Evolutionary conservation across 2,113 vertebrate genomes (phyloP), one percentile per base, ranked within the genome.

Genomic region (Clarias gariepinus): DNA sequence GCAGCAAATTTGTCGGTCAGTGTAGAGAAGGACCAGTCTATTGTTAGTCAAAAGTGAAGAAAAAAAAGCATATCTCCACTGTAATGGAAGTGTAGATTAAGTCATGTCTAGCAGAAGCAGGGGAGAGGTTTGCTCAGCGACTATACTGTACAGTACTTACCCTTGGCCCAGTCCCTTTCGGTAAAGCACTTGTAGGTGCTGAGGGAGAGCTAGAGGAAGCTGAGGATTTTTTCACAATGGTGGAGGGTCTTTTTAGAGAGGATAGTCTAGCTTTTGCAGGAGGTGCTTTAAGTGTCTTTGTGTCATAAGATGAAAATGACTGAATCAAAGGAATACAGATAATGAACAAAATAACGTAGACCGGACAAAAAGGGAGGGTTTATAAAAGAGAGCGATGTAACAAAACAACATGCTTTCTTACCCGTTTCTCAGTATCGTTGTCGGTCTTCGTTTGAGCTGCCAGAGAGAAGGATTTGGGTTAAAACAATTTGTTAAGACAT

Each of bases 221-320:
- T 83, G 90, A 93, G 91, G 93, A 89, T 92, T 95, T 92, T 95
- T 95, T 95, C 93, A 79, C 92, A 95, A 90, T 93, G 92, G 93
- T 88, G 93, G 93, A 89, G 68, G 95, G 94, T 93, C 91, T 89
- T 91, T 95, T 94, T 90, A 92, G 94, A 95, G 92, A 93, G 92
- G 94, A 93, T 89, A 95, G 92, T 95, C 94, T 96, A 94, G 83
- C 73, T 88, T 94, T 95, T 94, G 94, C 93, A 93, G 94, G 94
- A 92, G 93, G 92, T 90, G 95, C 93, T 94, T 94, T 95, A 94
- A 92, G 91, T 93, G 94, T 96, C 97, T 98, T 94, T 92, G 92
- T 89, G 80, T 82, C 88, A 91, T 88, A 92, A 94, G 94, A 53
- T 89, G 91, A 95, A 84, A 86, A 79, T 30, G 87, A 93, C 93